These are phyloP conservation scores for Monoplex corrugatus DNA, from an alignment of 2,888 invertebrate genomes.

Conservation along the genomic window DNA sequence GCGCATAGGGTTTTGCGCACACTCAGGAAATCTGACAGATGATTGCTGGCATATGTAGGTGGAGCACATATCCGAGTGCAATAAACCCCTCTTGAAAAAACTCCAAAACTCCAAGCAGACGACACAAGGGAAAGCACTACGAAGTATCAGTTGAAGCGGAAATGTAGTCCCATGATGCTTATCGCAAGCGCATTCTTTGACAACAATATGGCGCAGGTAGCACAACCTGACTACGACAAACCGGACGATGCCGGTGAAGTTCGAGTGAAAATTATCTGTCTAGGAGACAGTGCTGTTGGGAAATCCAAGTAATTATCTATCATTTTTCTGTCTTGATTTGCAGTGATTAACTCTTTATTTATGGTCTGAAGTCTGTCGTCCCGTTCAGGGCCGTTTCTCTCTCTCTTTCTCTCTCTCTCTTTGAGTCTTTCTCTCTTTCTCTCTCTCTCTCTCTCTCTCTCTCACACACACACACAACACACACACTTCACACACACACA, in stretches of 20 bases:
- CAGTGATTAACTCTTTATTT: no score
- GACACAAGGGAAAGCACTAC: no score
- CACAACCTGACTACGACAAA: constrained; percentile 74
- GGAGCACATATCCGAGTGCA: no score
- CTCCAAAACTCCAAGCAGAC: no score
- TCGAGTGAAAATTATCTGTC: constrained; percentile 84
- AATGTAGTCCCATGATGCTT: constrained; percentile 36
- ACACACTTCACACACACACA: background rate
- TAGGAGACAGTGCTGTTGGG: constrained; percentile 85
- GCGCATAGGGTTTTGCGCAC: no score
- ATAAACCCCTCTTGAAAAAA: no score
- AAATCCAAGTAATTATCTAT: constrained; percentile 83
- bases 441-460: background rate
- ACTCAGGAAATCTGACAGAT: no score
- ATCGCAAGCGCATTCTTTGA: constrained; percentile 57
- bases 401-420: background rate
- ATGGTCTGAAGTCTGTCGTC: no score
- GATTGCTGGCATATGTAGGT: no score
- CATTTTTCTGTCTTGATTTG: background rate
- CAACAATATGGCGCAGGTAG: constrained; percentile 57
- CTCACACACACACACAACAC: background rate
- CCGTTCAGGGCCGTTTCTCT: background rate
- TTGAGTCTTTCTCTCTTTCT: background rate
- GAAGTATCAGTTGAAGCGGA: constrained; percentile 41
- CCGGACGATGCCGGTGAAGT: constrained; percentile 71